Base-by-base conservation (phyloP, 2,888 invertebrate genomes). In the Drosophila subsilvestris region DNA sequence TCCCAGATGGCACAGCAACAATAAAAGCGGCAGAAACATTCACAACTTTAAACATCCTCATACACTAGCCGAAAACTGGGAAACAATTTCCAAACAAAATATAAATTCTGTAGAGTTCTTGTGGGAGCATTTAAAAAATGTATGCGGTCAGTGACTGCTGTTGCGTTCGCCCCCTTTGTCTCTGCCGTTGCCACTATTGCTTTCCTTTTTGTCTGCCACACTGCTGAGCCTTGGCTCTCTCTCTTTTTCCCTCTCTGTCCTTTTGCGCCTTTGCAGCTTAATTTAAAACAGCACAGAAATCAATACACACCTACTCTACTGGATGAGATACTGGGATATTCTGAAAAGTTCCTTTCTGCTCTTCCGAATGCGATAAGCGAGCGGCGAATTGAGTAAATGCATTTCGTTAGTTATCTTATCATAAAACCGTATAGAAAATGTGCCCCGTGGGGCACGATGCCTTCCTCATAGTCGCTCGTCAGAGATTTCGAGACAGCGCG, bases 61-160 rank as follows among this genome's bases (percentile, higher is more conserved):
- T 47, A 25, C 29, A 68, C 58, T 43, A 50, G 42, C 18, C 22
- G 53, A 59, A 71, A 68, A 53, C 75, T 44, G 49, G 48, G 37
- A 50, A 74, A 74, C 58, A 74, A 74, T 68, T 74, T 74, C 45
- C 48, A 74, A 74, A 74, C 58, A 68, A 74, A 74, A 74, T 74
- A 68, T 51, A 63, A 68, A 51, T 69, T 74, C 59, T 59, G 44
- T 20, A 45, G 69, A 62, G 68, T 74, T 56, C 75, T 68, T 74
- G 51, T 68, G 68, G 62, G 74, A 74, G 62, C 69, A 63, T 68
- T 75, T 69, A 58, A 74, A 74, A 74, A 68, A 74, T 74, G 57
- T 74, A 59, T 74, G 75, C 62, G 68, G 68, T 74, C 58, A 68
- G 68, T 71, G 69, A 58, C 62, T 68, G 56, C 48, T 10, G 18